Evolutionary conservation across 92 coral and sea anemone species (phyloP).

Genomic region (Bergia puertoricense): DNA sequence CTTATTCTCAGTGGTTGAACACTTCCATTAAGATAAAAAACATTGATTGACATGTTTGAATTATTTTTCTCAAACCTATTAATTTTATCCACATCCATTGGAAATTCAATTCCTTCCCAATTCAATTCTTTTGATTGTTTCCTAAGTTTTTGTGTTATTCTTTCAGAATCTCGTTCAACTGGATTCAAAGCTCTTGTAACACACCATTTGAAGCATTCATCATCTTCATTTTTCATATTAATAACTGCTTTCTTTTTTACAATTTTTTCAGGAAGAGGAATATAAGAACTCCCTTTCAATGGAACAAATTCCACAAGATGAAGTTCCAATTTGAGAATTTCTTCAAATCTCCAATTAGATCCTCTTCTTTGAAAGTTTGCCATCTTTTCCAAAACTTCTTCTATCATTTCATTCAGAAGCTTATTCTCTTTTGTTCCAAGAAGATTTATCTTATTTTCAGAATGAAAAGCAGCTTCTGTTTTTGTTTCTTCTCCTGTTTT

Average conservation of each 20-base stretch:
- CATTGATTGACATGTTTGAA: too few relatives aligned
- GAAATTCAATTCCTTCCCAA: conserved; percentile 53
- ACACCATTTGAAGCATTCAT: conserved; percentile 62
- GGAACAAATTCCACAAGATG: conserved; percentile 36
- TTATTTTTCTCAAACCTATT: conserved; percentile 42
- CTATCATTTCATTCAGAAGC: conserved; percentile 7
- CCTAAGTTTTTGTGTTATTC: conserved; percentile 43
- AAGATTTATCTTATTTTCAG: background rate
- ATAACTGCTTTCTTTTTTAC: conserved; percentile 46
- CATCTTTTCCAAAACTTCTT: conserved; percentile 34
- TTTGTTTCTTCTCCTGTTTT: background rate
- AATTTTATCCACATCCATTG: conserved; percentile 39
- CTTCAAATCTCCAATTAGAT: conserved; percentile 44
- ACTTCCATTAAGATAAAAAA: too few relatives aligned
- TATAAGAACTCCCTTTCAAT: conserved; percentile 17
- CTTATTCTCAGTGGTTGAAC: too few relatives aligned
- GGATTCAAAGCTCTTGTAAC: conserved; percentile 42
- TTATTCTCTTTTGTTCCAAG: conserved; percentile 20
- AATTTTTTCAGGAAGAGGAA: conserved; percentile 33
- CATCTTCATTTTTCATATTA: conserved; percentile 55
- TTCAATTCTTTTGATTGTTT: conserved; percentile 38
- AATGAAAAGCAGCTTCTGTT: conserved; percentile 9
- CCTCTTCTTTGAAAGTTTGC: conserved; percentile 35
- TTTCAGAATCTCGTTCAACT: conserved; percentile 20
- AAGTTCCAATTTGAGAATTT: conserved; percentile 30